Base-by-base conservation (phyloP, 1,140 invertebrate species). In the Aphelinus certus region DNA sequence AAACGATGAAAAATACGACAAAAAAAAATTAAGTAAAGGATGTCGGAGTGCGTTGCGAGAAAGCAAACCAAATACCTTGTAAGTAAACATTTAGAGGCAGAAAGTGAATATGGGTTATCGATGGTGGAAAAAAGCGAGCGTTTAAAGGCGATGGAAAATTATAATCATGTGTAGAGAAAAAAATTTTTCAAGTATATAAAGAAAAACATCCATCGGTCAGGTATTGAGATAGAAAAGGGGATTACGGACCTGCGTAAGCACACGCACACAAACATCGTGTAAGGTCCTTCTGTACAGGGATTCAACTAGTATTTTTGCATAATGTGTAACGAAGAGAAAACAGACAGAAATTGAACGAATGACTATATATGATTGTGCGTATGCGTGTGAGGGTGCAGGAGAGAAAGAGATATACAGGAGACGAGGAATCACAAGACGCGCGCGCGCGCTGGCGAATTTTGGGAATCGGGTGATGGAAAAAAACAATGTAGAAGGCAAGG, bases 221-320 rank as follows among this genome's bases (percentile, higher is more conserved):
- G 55, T 26, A 26, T 26, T 26, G 26, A 26, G 26, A 26, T 26
- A 62, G 46, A 71, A 64, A 65, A 67, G 57, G 63, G 4, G 63
- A 73, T 65, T 74, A 71, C 60, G n/a, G 64, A 63, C 57, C 63
- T 72, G 68, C 71, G 64, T 64, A 67, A 76, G 26, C 26, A 26
- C 26, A 26, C 61, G 73, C 57, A 79, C 67, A 71, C 69, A 79
- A 71, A 75, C 79, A 71, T 63, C 51, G 79, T 73, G 73, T 65
- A 75, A 80, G 77, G 80, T 82, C 84, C 80, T 85, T 84, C 80
- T 86, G 85, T 86, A 87, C 84, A 86, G 84, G 85, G 80, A 87
- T 86, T 83, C 80, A 85, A 85, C 80, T 86, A 86, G 85, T 86
- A 87, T 87, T 87, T 86, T 87, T 87, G 83, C 85, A 87, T 83